Base-by-base conservation (phyloP, 2,888 invertebrate genomes). In the Scrobipalpa atriplicella region DNA sequence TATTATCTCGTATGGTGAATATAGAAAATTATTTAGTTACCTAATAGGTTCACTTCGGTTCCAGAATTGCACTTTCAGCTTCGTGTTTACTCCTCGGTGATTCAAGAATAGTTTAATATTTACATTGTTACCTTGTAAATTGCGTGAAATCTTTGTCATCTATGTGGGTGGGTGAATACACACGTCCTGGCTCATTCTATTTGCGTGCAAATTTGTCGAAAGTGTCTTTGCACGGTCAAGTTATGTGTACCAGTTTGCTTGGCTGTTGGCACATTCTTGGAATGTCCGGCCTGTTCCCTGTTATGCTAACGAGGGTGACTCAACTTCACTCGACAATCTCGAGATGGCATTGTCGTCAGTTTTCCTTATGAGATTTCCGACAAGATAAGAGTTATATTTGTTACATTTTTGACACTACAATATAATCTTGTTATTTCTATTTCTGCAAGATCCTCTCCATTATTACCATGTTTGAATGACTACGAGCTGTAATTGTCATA, bases 261-360 rank as follows among this genome's bases (percentile, higher is more conserved):
- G 58, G 16, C 21, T 10, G 18, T 21, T 19, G 19, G 21, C 21
- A 62, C 47, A 43, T 62, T 47, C 62, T 62, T 43, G 43, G 62
- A 62, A 62, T 62, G 47, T 62, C 62, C 62, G 47, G 29, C 29
- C 51, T 41, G 39, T 47, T 43, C 13, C 62, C 47, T 47, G 62
- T 62, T 62, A 62, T 62, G 62, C 29, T 62, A 62, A 62, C 47
- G 47, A 62, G 62, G 47, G 47, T 62, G 62, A 62, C 29, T 62
- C 62, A 62, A 58, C 16, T 13, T 10, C 36, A 16, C 41, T 62
- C n/a, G n/a, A n/a, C n/a, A n/a, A n/a, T n/a, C n/a, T n/a, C 13
- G 19, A 62, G 62, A 62, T 58, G 62, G 19, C 39, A 62, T 62
- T 62, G 62, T 62, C 7, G 39, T 18, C 13, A 19, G 62, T 41